Evolutionary conservation across 1,140 invertebrate genomes (phyloP).

Genomic region (Anastrepha ludens): DNA sequence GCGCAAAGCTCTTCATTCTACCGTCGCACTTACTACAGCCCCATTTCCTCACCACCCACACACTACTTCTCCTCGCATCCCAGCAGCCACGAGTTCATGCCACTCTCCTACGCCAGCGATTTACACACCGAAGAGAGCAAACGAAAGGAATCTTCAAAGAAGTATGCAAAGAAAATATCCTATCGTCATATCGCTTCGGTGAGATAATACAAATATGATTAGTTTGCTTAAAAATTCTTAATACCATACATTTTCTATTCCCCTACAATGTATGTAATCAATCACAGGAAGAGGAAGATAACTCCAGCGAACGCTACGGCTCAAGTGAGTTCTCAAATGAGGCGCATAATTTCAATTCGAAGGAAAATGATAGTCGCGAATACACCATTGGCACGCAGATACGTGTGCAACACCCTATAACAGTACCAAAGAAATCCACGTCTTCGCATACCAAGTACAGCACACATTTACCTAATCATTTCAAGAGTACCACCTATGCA

Average conservation of each 20-base stretch:
- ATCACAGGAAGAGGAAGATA: conserved; percentile 68
- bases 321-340: conserved; percentile 67
- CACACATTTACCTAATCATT: conserved; percentile 36
- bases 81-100: conserved; percentile 25
- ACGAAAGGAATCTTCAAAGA: conserved; percentile 64
- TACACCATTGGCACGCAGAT: conserved; percentile 72
- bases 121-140: conserved; percentile 68
- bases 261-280: background rate
- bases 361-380: conserved; percentile 67
- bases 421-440: conserved; percentile 65
- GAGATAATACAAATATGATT: conserved; percentile 41
- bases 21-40: conserved; percentile 63
- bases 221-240: background rate
- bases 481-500: conserved; percentile 10
- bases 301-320: conserved; percentile 65
- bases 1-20: conserved; percentile 64
- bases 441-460: conserved; percentile 56
- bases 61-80: conserved; percentile 56
- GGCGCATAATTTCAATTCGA: conserved; percentile 45
- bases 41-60: conserved; percentile 61
- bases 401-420: conserved; percentile 70
- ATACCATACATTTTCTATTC: background rate
- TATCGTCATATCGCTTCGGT: conserved; percentile 68
- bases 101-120: conserved; percentile 57
- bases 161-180: conserved; percentile 66